Conservation (phyloP, 2,888 invertebrate genomes). For the Pristionchus fissidentatus region DNA sequence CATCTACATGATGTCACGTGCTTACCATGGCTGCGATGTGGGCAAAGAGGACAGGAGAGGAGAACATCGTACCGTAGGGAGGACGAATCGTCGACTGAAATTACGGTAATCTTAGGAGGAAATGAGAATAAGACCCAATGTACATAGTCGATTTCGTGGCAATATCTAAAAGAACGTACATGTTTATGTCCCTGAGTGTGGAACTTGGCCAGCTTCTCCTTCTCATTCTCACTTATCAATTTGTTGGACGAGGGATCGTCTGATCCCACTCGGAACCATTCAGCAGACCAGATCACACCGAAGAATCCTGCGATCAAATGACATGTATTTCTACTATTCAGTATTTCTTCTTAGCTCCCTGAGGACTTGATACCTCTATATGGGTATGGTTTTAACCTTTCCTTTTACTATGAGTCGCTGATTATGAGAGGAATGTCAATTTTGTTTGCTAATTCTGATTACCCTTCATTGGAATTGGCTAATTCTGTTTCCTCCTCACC, state of each 20-base stretch:
- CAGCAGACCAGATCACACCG: constrained; percentile 5
- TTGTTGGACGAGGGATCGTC: neutral
- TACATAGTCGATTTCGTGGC: neutral
- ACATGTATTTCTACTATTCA: too few species aligned
- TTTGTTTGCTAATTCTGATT: neutral
- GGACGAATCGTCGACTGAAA: constrained; percentile 6
- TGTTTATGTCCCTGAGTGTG: neutral
- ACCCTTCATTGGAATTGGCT: neutral
- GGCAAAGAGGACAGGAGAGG: constrained; percentile 28
- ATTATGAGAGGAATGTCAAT: neutral
- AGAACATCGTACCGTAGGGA: constrained; percentile 15
- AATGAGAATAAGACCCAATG: neutral
- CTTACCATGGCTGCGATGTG: constrained; percentile 39
- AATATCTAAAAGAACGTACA: neutral
- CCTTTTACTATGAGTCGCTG: too few species aligned
- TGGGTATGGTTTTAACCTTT: neutral
- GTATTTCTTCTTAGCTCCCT: neutral
- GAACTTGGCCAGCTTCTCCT: neutral
- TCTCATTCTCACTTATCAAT: constrained; percentile 38
- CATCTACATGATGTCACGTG: too few species aligned
- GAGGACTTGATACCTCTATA: too few species aligned
- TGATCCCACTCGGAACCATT: neutral
- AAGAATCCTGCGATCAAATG: neutral
- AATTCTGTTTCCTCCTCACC: too few species aligned
- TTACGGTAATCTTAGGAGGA: neutral